These are phyloP conservation scores for Aspiorhynchus laticeps DNA, from an alignment of 2,113 vertebrate species.

Conservation along the genomic window DNA sequence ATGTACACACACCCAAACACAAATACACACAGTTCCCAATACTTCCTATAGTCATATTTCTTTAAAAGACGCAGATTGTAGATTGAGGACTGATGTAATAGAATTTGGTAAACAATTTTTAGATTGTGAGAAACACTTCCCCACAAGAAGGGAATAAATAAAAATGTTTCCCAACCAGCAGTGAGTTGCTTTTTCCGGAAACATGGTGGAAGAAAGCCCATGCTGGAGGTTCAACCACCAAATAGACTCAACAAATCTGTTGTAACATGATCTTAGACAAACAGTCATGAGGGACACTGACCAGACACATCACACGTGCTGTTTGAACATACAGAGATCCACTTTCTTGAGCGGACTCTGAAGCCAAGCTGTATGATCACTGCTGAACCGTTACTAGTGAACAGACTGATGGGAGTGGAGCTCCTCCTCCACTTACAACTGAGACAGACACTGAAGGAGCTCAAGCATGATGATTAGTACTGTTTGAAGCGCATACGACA, in stretches of 20 bases:
- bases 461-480: neutral
- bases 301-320: neutral
- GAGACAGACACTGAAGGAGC: neutral
- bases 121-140: neutral
- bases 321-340: neutral
- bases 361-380: conserved; percentile 11
- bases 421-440: conserved; percentile 2
- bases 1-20: neutral
- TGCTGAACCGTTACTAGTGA: neutral
- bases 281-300: neutral
- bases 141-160: neutral
- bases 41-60: neutral
- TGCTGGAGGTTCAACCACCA: neutral
- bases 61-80: neutral
- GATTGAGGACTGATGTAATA: neutral
- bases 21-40: neutral
- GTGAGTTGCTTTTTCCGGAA: conserved; percentile 15
- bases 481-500: neutral
- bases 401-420: neutral
- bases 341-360: neutral
- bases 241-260: neutral
- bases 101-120: neutral
- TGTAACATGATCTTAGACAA: neutral
- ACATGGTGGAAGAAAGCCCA: neutral
- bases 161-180: neutral